Base-by-base conservation (phyloP, 2,888 invertebrate genomes). In the Chrysodeixis includens region DNA sequence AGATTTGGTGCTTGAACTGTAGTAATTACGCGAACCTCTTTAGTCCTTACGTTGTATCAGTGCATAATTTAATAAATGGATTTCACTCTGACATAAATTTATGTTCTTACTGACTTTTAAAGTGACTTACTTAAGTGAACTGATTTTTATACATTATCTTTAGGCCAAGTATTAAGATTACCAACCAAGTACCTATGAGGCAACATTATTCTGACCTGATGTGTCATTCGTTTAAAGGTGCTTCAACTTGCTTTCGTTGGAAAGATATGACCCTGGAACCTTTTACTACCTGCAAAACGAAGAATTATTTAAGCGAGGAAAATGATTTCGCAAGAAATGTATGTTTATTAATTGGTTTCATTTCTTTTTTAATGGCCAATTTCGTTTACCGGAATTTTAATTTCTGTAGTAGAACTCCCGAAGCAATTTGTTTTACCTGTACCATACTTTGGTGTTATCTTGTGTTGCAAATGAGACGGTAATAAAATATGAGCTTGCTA, bases 251-350 rank as follows among this genome's bases (percentile, higher is more conserved):
- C 52, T 75, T 71, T 66, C 70, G 70, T 72, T 66, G 44, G 56
- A 70, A 77, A 77, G 79, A 70, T 70, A 69, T 70, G 79, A 72
- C 78, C 79, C 54, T 79, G 79, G 68, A 71, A 53, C 65, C 75
- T 79, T 77, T 74, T 79, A 77, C 70, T 77, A 75, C 78, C 73
- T 74, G 61, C 40, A 76, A 78, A 69, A 71, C 64, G 62, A 62
- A 74, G 51, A 71, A 71, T 78, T 74, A 77, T 79, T 79, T 69
- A 64, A 60, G 60, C 40, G 62, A 72, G 69, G 69, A 74, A 79
- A 79, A 74, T 53, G 57, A 62, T 69, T 69, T 69, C 71, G 62
- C 53, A 53, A 54, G 62, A 62, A 74, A 62, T 62, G 56, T 35
- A 67, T 71, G 74, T 71, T 74, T 62, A 74, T 74, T 71, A 75